A percentile compares a stretch with the other conserved stretches of the same genome.
phyloP scores from a whole-genome alignment of 1,140 invertebrate species.

The Macrostomum lignano region DNA sequence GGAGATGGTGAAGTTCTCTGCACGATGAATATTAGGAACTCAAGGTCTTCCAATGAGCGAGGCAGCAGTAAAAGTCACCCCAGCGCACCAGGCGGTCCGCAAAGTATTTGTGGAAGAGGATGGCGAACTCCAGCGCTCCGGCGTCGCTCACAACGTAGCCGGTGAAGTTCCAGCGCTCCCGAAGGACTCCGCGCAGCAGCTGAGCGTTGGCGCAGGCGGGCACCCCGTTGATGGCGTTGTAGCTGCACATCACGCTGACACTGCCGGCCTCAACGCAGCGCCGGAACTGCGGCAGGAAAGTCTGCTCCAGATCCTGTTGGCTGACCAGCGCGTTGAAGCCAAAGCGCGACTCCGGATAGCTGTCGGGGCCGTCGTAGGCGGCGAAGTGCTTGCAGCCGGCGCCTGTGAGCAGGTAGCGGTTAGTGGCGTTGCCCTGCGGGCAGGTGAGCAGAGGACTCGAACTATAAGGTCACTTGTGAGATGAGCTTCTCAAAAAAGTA shows the following conservation, averaged over 20 bases:
- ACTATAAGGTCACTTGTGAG: too few relatives aligned
- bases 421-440: too few relatives aligned
- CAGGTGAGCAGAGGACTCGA: too few relatives aligned
- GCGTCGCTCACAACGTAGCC: constrained; percentile 22
- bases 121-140: constrained; percentile 16
- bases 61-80: constrained; percentile 13
- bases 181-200: constrained; percentile 15
- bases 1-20: too few relatives aligned
- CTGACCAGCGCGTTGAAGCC: too few relatives aligned
- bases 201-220: constrained; percentile 18
- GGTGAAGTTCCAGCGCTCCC: constrained; percentile 14
- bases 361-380: too few relatives aligned
- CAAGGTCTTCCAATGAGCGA: constrained; percentile 16
- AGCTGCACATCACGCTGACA: constrained; percentile 9
- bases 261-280: constrained; percentile 8
- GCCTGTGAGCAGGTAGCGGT: too few relatives aligned
- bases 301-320: constrained; percentile 8
- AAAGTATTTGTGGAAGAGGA: constrained; percentile 13
- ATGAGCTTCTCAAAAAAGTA: too few relatives aligned
- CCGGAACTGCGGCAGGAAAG: constrained; percentile 9
- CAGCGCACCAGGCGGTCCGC: too few relatives aligned
- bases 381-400: too few relatives aligned
- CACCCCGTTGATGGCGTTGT: constrained; percentile 14
- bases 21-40: too few relatives aligned
- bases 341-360: too few relatives aligned